Conservation (phyloP, 1,140 invertebrate species). For the Zaprionus davidi region DNA sequence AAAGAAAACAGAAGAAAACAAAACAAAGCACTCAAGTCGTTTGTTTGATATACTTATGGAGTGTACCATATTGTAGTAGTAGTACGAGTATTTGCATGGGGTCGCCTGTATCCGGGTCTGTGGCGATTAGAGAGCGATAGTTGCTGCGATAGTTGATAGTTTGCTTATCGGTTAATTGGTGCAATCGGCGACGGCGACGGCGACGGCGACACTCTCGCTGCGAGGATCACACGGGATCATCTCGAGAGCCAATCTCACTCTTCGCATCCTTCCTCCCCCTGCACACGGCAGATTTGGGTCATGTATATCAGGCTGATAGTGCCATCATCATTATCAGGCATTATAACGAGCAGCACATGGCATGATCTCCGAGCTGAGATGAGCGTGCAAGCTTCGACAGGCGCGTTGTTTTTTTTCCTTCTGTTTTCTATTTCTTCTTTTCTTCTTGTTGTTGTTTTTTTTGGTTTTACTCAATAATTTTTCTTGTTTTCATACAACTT, state of each 20-base stretch:
- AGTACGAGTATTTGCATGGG: conserved; percentile 14
- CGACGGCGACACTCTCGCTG: neutral
- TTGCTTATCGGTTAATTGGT: conserved; percentile 8
- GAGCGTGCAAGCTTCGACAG: conserved; percentile 36
- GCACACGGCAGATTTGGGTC: conserved; percentile 36
- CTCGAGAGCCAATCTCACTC: neutral
- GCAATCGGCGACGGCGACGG: neutral
- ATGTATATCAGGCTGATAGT: conserved; percentile 32
- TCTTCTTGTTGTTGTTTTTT: conserved; percentile 38
- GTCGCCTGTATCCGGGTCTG: conserved; percentile 3
- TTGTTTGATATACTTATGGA: conserved; percentile 12
- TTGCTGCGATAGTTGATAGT: neutral
- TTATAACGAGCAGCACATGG: conserved; percentile 43
- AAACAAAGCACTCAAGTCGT: conserved; percentile 13
- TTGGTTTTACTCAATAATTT: conserved; percentile 69
- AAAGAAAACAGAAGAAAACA: conserved; percentile 4
- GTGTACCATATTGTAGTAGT: neutral
- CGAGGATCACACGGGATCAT: neutral
- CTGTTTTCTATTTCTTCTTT: conserved; percentile 36
- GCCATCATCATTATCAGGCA: conserved; percentile 44
- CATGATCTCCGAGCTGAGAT: conserved; percentile 39
- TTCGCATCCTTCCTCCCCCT: neutral
- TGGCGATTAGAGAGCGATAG: neutral
- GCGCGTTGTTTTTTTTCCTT: conserved; percentile 28
- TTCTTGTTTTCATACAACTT: conserved; percentile 76